Evolutionary conservation across 2,888 invertebrate genomes (phyloP).

Genomic region (Apoderus coryli): DNA sequence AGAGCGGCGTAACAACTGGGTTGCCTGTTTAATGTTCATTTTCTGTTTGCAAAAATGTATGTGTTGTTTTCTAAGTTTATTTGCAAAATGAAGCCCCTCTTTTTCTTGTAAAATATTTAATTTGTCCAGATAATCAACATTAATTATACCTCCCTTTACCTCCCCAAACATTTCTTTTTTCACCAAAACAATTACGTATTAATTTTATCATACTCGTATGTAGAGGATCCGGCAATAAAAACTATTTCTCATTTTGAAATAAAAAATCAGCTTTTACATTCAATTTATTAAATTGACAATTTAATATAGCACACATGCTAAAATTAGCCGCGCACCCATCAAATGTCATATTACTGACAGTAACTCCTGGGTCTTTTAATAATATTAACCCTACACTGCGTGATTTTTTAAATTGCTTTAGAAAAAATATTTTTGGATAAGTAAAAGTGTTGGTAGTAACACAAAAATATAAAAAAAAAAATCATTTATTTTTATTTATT

Average conservation of each 20-base stretch:
- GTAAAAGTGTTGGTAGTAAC: too few species aligned
- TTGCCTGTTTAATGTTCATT: conserved; percentile 10
- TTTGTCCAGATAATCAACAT: conserved; percentile 9
- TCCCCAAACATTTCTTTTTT: conserved; percentile 10
- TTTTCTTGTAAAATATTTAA: conserved; percentile 9
- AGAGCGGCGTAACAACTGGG: conserved; percentile 10
- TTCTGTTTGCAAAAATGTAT: conserved; percentile 11
- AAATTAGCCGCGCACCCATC: conserved; percentile 13
- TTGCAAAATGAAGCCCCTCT: conserved; percentile 9
- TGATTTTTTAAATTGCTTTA: too few species aligned
- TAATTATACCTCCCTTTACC: conserved; percentile 5
- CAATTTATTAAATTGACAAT: conserved; percentile 10
- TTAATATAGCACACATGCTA: conserved; percentile 10
- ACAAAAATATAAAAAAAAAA: too few species aligned
- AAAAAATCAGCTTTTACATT: conserved; percentile 11
- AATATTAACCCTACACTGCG: conserved; percentile 8
- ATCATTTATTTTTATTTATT: too few species aligned
- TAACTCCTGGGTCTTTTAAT: conserved; percentile 9
- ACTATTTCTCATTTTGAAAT: conserved; percentile 12
- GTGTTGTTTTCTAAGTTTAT: conserved; percentile 10
- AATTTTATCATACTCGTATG: conserved; percentile 11
- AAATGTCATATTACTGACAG: conserved; percentile 12
- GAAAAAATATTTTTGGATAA: too few species aligned
- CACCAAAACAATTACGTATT: conserved; percentile 9
- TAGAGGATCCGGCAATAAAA: conserved; percentile 11